Evolutionary conservation across 2,888 invertebrate species (phyloP).

Genomic region (Eudemis profundana): DNA sequence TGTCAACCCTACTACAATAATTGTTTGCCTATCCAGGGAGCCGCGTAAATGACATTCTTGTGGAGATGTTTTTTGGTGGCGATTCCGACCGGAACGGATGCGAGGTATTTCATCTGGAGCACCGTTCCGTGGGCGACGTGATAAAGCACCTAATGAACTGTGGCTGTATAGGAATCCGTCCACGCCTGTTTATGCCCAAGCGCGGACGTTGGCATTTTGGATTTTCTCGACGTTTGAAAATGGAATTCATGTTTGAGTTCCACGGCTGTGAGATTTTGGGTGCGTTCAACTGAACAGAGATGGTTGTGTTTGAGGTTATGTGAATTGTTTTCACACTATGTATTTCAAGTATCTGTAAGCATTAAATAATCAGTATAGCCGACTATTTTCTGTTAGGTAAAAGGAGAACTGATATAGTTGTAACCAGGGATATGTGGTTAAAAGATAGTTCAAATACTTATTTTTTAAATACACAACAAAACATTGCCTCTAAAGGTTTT

Average conservation of each 20-base stretch:
- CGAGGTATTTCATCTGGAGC: slow-evolving; percentile 60
- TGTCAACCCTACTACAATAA: slow-evolving; percentile 54
- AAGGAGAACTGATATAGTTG: too few species aligned
- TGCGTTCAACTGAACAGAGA: too few species aligned
- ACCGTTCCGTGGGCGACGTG: slow-evolving; percentile 51
- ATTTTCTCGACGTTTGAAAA: slow-evolving; percentile 33
- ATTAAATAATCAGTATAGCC: too few species aligned
- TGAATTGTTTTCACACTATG: too few species aligned
- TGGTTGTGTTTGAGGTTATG: too few species aligned
- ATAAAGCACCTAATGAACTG: slow-evolving; percentile 65
- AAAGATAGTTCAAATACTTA: too few species aligned
- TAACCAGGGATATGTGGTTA: too few species aligned
- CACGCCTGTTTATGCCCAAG: slow-evolving; percentile 51
- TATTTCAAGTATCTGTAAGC: too few species aligned
- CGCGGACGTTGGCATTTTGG: slow-evolving; percentile 43
- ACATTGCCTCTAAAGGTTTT: not conserved
- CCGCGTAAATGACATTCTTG: slow-evolving; percentile 76
- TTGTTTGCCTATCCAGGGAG: slow-evolving; percentile 52
- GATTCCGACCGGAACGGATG: slow-evolving; percentile 72
- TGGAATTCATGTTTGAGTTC: slow-evolving; percentile 19
- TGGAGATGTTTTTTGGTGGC: slow-evolving; percentile 71
- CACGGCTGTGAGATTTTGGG: not conserved
- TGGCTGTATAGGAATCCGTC: slow-evolving; percentile 55
- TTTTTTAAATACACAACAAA: too few species aligned
- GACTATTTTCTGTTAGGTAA: too few species aligned